Evolutionary conservation across 2,797 vertebrate genomes (phyloP).

Genomic region (Otolemur crassicaudatus): DNA sequence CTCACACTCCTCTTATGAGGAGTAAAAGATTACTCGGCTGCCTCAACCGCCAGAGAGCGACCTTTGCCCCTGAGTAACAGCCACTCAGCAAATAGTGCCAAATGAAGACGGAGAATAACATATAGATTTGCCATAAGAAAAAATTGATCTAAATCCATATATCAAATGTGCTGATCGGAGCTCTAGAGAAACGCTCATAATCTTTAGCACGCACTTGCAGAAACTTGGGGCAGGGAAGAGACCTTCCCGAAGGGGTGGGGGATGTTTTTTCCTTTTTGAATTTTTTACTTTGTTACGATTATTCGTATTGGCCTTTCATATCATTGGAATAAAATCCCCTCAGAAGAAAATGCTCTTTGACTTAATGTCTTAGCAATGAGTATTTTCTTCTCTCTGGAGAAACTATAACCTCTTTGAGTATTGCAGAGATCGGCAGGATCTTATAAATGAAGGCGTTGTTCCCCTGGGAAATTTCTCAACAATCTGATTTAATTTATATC

Average conservation of each 20-base stretch:
- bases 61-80: constrained; percentile 93
- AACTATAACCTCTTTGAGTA: constrained; percentile 51
- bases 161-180: constrained; percentile 93
- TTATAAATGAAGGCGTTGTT: constrained; percentile 80
- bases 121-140: constrained; percentile 93
- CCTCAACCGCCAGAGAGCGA: constrained; percentile 89
- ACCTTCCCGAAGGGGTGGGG: constrained; percentile 41
- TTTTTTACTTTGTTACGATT: background rate
- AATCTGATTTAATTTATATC: constrained; percentile 84
- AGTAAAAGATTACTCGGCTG: constrained; percentile 93
- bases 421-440: constrained; percentile 59
- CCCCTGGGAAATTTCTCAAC: constrained; percentile 81
- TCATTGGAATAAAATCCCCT: constrained; percentile 57
- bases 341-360: constrained; percentile 67
- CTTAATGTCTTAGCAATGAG: constrained; percentile 57
- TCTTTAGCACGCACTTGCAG: constrained; percentile 78
- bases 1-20: constrained; percentile 90
- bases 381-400: constrained; percentile 36
- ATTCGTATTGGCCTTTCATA: background rate
- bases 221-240: constrained; percentile 76
- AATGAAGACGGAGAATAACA: constrained; percentile 91
- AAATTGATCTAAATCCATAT: constrained; percentile 90
- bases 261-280: background rate
- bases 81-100: constrained; percentile 94
- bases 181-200: constrained; percentile 82